Conservation (phyloP, 37 sponge, comb jelly and placozoan species). For the Cliona cf. orientalis region DNA sequence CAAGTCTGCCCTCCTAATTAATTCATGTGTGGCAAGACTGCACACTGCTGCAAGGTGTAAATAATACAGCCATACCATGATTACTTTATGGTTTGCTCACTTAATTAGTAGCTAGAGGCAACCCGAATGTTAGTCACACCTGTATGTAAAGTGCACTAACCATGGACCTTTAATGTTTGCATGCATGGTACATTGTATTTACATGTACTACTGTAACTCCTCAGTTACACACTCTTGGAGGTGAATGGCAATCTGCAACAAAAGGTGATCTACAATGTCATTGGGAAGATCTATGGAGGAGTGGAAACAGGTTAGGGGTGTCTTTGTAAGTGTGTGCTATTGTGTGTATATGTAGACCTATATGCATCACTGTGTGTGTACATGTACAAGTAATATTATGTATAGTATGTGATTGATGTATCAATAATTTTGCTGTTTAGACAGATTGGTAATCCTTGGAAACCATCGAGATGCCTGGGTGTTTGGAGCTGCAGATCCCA, state of each 20-base stretch:
- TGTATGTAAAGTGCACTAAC: no score
- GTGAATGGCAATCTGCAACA: conserved; percentile 65
- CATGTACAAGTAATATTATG: background rate
- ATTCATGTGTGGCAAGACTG: no score
- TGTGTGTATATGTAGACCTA: background rate
- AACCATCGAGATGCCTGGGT: conserved; percentile 93
- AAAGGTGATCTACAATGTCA: conserved; percentile 72
- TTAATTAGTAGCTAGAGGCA: no score
- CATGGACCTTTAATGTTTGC: no score
- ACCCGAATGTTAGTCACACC: no score
- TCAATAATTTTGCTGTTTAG: conserved; percentile 8
- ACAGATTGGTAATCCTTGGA: conserved; percentile 71
- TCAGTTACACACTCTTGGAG: conserved; percentile 40
- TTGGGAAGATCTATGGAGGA: conserved; percentile 76
- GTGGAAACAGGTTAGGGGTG: conserved; percentile 69
- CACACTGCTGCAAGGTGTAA: no score
- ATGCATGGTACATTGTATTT: no score
- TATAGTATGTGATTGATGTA: background rate
- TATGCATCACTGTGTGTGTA: background rate
- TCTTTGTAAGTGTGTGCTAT: background rate
- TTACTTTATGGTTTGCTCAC: no score
- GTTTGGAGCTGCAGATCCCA: conserved; percentile 88
- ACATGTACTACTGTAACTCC: background rate
- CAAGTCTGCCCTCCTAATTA: no score
- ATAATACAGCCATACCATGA: no score